A percentile compares a stretch with the other conserved stretches of the same genome.
Evolutionary conservation across 2,113 vertebrate genomes (phyloP).

Genomic region (Numenius arquata): DNA sequence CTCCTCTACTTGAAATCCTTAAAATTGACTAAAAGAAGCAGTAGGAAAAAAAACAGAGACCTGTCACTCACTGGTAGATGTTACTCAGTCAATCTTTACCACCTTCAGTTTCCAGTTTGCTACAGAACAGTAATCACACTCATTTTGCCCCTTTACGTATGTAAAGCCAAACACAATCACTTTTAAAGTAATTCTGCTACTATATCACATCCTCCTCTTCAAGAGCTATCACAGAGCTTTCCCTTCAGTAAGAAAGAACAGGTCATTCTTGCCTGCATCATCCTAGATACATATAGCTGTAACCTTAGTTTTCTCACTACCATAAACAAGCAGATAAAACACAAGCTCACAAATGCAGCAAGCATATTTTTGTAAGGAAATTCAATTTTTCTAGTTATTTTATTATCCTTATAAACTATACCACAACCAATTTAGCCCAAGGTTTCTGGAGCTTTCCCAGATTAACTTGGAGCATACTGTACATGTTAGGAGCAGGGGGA

Average conservation of each 20-base stretch:
- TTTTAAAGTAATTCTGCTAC: neutral
- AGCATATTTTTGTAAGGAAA: neutral
- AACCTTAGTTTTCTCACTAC: neutral
- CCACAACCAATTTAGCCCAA: slow-evolving; percentile 46
- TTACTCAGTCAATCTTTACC: neutral
- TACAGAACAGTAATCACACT: neutral
- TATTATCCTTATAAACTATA: slow-evolving; percentile 42
- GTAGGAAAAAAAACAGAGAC: neutral
- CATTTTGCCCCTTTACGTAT: neutral
- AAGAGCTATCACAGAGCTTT: neutral
- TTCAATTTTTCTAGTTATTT: slow-evolving; percentile 26
- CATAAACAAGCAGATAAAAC: neutral
- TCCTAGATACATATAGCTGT: neutral
- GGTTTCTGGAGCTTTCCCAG: slow-evolving; percentile 53
- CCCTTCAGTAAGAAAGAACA: neutral
- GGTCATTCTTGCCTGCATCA: neutral
- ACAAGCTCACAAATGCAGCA: neutral
- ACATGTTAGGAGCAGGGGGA: slow-evolving; percentile 26
- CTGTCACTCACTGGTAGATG: neutral
- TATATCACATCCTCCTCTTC: neutral
- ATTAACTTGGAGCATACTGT: slow-evolving; percentile 33
- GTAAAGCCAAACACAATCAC: neutral
- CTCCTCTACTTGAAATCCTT: neutral
- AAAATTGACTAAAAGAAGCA: neutral
- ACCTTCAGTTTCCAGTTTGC: neutral